Conservation (phyloP, 2,113 vertebrate species). For the Grammomys surdaster region DNA sequence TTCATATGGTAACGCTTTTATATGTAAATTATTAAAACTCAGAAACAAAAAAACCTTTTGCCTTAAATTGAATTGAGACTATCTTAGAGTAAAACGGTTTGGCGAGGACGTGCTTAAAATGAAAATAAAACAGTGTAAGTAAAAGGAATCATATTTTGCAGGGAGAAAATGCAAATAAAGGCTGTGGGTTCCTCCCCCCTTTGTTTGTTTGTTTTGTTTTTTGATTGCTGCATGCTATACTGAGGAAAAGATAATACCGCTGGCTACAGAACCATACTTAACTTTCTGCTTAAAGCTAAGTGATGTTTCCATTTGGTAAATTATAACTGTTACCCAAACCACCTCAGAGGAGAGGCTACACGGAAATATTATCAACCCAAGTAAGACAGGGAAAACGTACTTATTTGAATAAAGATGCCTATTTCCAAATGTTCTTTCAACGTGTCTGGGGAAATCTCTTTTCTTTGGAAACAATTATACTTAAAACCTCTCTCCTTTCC, state of each 20-base stretch:
- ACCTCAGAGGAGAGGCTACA: neutral
- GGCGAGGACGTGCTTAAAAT: slow-evolving; percentile 86
- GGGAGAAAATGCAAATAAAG: slow-evolving; percentile 70
- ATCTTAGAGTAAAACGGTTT: slow-evolving; percentile 83
- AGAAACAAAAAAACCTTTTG: slow-evolving; percentile 84
- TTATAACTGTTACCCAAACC: slow-evolving; percentile 55
- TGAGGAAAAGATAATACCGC: slow-evolving; percentile 66
- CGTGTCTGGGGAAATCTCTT: neutral
- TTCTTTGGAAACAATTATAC: neutral
- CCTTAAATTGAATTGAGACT: slow-evolving; percentile 89
- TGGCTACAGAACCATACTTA: slow-evolving; percentile 64
- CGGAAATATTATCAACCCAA: neutral
- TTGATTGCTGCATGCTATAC: slow-evolving; percentile 61
- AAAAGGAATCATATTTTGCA: slow-evolving; percentile 55
- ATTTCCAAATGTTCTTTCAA: neutral
- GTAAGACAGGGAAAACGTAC: neutral
- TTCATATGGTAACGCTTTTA: slow-evolving; percentile 88
- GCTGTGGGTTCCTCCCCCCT: neutral
- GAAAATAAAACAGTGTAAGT: slow-evolving; percentile 80
- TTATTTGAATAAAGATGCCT: slow-evolving; percentile 13
- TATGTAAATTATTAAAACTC: slow-evolving; percentile 89
- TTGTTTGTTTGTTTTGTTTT: slow-evolving; percentile 52
- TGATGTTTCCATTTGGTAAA: slow-evolving; percentile 63
- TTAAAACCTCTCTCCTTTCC: neutral
- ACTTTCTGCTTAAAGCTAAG: slow-evolving; percentile 52